Percentiles rank a stretch among this genome's conserved stretches.
Conservation (phyloP, 2,797 vertebrate genomes). For the Acrossocheilus fasciatus region DNA sequence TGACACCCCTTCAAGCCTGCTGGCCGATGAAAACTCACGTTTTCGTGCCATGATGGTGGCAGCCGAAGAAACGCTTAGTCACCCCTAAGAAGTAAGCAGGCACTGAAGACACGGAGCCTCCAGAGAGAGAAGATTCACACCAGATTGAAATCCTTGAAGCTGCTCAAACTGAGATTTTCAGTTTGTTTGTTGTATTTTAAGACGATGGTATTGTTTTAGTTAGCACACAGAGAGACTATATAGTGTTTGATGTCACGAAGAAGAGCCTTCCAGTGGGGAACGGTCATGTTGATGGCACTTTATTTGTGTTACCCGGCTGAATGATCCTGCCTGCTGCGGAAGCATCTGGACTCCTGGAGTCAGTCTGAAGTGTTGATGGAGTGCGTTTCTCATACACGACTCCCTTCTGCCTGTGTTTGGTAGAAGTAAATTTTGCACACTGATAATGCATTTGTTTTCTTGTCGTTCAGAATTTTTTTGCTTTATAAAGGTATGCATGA, state of each 20-base stretch:
- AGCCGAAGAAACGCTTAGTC: constrained; percentile 71
- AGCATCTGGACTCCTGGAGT: neutral
- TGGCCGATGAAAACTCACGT: constrained; percentile 80
- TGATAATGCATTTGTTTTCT: neutral
- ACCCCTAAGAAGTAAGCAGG: constrained; percentile 61
- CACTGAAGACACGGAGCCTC: neutral
- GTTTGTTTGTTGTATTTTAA: neutral
- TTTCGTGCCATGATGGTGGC: constrained; percentile 81
- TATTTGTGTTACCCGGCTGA: constrained; percentile 19
- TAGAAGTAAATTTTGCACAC: constrained; percentile 48
- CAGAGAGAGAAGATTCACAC: neutral
- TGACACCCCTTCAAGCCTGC: constrained; percentile 78
- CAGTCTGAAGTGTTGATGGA: constrained; percentile 11
- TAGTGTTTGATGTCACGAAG: neutral
- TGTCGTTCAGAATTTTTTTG: neutral
- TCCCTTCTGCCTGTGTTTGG: constrained; percentile 24
- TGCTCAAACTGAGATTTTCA: constrained; percentile 27
- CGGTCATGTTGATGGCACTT: constrained; percentile 40
- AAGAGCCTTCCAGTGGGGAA: constrained; percentile 8
- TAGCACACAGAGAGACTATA: neutral
- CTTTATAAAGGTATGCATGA: constrained; percentile 18
- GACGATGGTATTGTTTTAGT: constrained; percentile 17
- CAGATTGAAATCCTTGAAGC: constrained; percentile 23
- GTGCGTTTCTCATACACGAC: neutral
- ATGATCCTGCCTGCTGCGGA: neutral